phyloP scores from a whole-genome alignment of 1,140 invertebrate genomes.

The Drosophila bifasciata region DNA sequence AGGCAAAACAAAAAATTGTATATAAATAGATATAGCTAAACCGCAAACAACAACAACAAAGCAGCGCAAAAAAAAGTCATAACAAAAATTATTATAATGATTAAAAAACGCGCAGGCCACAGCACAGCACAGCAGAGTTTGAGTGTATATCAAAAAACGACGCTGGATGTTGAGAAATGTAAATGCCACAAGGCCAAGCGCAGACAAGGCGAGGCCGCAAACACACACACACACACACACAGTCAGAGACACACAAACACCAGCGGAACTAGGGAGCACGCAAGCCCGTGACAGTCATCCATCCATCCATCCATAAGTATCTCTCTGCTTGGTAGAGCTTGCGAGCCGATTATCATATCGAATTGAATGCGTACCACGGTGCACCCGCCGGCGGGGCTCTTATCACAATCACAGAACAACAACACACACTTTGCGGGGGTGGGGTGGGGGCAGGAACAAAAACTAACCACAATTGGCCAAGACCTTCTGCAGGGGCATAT shows the following conservation, averaged over 20 bases:
- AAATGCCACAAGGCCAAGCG: slow-evolving; percentile 83
- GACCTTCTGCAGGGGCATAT: slow-evolving; percentile 85
- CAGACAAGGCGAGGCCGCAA: slow-evolving; percentile 79
- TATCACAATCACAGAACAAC: neutral
- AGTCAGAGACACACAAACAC: neutral
- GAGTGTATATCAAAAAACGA: slow-evolving; percentile 36
- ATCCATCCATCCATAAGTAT: slow-evolving; percentile 39
- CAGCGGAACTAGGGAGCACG: slow-evolving; percentile 36
- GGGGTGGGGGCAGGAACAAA: neutral
- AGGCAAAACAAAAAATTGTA: slow-evolving; percentile 42
- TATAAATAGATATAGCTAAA: slow-evolving; percentile 72
- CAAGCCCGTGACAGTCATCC: slow-evolving; percentile 76
- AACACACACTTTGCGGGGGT: neutral
- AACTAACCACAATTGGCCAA: slow-evolving; percentile 86
- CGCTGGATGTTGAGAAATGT: slow-evolving; percentile 73
- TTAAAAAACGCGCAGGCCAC: slow-evolving; percentile 58
- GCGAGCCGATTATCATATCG: too few relatives aligned
- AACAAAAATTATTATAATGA: slow-evolving; percentile 77
- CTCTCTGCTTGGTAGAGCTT: slow-evolving; percentile 1
- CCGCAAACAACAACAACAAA: slow-evolving; percentile 63
- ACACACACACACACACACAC: slow-evolving; percentile 39
- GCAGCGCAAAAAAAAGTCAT: slow-evolving; percentile 64
- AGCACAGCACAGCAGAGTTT: slow-evolving; percentile 25
- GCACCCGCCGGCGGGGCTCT: too few relatives aligned
- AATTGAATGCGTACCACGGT: too few relatives aligned